Conservation (phyloP, 2,113 vertebrate genomes). For the Lates calcarifer region DNA sequence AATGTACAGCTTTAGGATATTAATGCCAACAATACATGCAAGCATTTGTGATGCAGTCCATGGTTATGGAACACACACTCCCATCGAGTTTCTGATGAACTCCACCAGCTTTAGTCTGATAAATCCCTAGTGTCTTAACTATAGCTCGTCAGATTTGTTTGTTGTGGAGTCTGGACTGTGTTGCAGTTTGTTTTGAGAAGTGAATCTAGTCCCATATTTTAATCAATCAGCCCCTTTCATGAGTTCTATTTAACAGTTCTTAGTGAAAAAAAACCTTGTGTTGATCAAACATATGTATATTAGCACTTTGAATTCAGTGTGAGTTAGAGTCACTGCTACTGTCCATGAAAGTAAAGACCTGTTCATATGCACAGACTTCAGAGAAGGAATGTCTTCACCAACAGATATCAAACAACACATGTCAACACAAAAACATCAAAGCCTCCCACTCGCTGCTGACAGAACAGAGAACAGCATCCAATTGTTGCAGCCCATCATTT, state of each 20-base stretch:
- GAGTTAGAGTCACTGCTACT: not conserved
- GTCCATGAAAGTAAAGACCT: not conserved
- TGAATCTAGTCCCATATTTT: not conserved
- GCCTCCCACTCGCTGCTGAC: not conserved
- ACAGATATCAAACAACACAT: constrained; percentile 41
- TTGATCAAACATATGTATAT: constrained; percentile 38
- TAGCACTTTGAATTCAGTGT: constrained; percentile 6
- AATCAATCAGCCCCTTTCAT: not conserved
- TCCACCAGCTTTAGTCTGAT: not conserved
- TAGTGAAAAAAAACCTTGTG: not conserved
- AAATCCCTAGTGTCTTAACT: not conserved
- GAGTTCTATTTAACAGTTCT: constrained; percentile 6
- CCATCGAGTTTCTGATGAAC: not conserved
- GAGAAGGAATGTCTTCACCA: not conserved
- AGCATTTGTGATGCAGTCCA: not conserved
- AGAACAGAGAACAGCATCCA: constrained; percentile 11
- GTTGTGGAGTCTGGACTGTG: not conserved
- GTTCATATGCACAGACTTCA: not conserved
- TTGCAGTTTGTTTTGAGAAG: constrained; percentile 10
- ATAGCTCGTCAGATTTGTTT: not conserved
- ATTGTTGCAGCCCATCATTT: constrained; percentile 6
- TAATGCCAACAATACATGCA: not conserved
- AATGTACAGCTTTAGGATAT: no score
- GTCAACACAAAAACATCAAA: constrained; percentile 13
- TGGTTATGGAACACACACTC: not conserved